phyloP scores from a whole-genome alignment of 2,888 invertebrate species.

The Lymantria monacha region DNA sequence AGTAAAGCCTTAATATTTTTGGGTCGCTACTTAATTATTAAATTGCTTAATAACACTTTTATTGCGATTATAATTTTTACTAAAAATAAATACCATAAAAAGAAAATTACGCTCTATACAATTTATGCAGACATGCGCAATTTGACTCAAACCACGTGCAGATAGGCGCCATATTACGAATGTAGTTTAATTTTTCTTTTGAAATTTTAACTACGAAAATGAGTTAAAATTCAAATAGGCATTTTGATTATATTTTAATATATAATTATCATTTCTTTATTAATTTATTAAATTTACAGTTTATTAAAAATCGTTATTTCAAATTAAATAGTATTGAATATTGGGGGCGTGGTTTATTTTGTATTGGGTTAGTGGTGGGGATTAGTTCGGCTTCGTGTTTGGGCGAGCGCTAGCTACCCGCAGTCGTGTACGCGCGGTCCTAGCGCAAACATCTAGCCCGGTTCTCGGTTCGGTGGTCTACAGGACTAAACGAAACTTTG shows the following conservation, averaged over 20 bases:
- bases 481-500: constrained; percentile 45
- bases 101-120: constrained; percentile 14
- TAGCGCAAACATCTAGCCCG: constrained; percentile 43
- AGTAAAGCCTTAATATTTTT: too few species aligned
- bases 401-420: constrained; percentile 39
- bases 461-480: constrained; percentile 42
- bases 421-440: constrained; percentile 64
- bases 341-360: constrained; percentile 35
- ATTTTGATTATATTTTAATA: neutral
- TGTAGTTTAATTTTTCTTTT: constrained; percentile 6
- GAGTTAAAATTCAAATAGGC: neutral
- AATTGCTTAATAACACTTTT: too few species aligned
- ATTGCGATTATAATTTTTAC: too few species aligned
- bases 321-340: constrained; percentile 14
- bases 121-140: constrained; percentile 39
- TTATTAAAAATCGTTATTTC: neutral
- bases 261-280: neutral
- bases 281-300: neutral
- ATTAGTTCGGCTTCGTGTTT: constrained; percentile 54
- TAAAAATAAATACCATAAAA: constrained; percentile 2
- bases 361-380: constrained; percentile 28
- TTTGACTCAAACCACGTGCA: constrained; percentile 31
- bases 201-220: neutral
- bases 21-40: too few species aligned
- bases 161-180: constrained; percentile 19